Conservation (phyloP, 2,888 invertebrate species). For the Euproctis similis region DNA sequence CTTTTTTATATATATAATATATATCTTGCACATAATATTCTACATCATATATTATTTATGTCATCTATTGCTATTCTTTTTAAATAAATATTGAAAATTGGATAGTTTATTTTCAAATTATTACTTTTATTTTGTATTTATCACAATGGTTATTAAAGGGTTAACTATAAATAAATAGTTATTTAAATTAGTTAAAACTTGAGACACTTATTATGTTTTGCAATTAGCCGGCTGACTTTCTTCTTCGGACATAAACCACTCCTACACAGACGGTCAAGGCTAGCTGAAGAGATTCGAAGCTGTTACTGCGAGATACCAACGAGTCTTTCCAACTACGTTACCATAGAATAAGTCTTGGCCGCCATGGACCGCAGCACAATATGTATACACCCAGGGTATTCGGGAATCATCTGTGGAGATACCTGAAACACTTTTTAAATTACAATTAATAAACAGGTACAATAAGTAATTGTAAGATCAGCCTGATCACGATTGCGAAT, state of each 20-base stretch:
- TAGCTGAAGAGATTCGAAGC: conserved; percentile 2
- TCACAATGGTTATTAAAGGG: too few relatives aligned
- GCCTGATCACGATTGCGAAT: conserved; percentile 1
- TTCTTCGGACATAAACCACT: conserved; percentile 3
- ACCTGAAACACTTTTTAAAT: conserved; percentile 2
- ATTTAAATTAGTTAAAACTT: too few relatives aligned
- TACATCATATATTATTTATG: too few relatives aligned
- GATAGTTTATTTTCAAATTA: too few relatives aligned
- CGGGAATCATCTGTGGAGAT: neutral
- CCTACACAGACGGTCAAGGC: conserved; percentile 3
- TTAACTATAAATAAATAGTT: too few relatives aligned
- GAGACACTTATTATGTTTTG: neutral
- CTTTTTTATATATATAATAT: too few relatives aligned
- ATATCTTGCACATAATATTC: too few relatives aligned
- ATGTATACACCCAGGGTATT: neutral
- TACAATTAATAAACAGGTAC: conserved; percentile 17
- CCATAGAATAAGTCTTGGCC: too few relatives aligned
- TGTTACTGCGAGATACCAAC: conserved; percentile 1
- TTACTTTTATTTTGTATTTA: too few relatives aligned
- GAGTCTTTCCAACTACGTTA: too few relatives aligned
- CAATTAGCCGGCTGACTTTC: conserved; percentile 2
- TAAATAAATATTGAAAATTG: too few relatives aligned
- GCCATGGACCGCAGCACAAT: neutral
- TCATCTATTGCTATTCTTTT: too few relatives aligned
- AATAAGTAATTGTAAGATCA: conserved; percentile 2